phyloP scores from a whole-genome alignment of 2,113 vertebrate species.

The Corythoichthys haematopterus region DNA sequence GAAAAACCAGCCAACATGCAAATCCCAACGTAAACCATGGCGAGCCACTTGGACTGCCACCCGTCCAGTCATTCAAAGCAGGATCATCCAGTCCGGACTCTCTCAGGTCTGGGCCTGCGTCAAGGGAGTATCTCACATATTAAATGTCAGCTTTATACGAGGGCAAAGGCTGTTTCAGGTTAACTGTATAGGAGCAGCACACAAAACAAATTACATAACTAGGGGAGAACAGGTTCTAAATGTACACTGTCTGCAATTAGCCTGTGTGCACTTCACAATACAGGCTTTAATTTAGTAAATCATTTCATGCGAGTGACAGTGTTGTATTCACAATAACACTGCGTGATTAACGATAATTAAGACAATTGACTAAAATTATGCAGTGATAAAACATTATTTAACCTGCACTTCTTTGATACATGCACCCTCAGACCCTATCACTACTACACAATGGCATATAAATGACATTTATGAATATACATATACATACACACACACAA shows the following conservation, averaged over 20 bases:
- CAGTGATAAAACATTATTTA: slow-evolving; percentile 27
- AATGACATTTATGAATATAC: background rate
- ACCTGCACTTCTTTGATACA: slow-evolving; percentile 11
- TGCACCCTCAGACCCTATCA: slow-evolving; percentile 13
- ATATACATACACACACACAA: too few species aligned
- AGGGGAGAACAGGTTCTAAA: slow-evolving; percentile 29
- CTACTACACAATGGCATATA: background rate
- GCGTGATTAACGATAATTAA: slow-evolving; percentile 13
- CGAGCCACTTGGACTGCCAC: slow-evolving; percentile 11
- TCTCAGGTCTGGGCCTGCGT: slow-evolving; percentile 32
- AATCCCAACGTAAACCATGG: background rate
- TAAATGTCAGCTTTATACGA: slow-evolving; percentile 5
- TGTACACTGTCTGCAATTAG: slow-evolving; percentile 16
- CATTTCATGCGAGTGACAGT: slow-evolving; percentile 13
- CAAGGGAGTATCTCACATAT: slow-evolving; percentile 18
- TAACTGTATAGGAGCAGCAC: slow-evolving; percentile 5
- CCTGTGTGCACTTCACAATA: slow-evolving; percentile 4
- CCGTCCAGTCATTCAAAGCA: slow-evolving; percentile 10
- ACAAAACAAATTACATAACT: slow-evolving; percentile 4
- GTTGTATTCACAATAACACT: slow-evolving; percentile 4
- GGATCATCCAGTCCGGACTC: slow-evolving; percentile 25
- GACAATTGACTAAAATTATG: slow-evolving; percentile 23
- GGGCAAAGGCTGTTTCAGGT: background rate
- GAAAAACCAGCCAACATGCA: slow-evolving; percentile 23
- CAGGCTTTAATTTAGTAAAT: slow-evolving; percentile 32